A percentile compares a stretch with the other conserved stretches of the same genome.
phyloP scores from a whole-genome alignment of 2,797 vertebrate species.

The Notolepis coatsorum region DNA sequence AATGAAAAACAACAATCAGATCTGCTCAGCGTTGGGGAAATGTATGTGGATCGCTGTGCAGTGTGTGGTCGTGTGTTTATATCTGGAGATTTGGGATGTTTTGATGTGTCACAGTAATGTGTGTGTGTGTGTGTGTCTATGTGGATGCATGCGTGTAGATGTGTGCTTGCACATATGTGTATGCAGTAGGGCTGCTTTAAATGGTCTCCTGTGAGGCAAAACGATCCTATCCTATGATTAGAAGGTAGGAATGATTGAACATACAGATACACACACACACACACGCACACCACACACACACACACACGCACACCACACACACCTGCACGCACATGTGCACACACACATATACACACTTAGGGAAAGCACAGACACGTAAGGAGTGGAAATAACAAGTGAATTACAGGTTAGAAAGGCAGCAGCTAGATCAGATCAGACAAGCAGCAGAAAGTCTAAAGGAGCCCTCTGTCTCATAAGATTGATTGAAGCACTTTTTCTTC shows the following conservation, averaged over 20 bases:
- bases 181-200: conserved; percentile 32
- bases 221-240: conserved; percentile 60
- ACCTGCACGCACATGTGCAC: neutral
- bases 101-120: conserved; percentile 8
- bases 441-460: conserved; percentile 49
- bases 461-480: conserved; percentile 27
- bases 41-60: too few species aligned
- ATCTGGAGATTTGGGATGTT: too few species aligned
- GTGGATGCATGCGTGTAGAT: neutral
- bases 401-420: conserved; percentile 43
- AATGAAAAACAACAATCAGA: too few species aligned
- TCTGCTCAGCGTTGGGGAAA: too few species aligned
- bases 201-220: conserved; percentile 41
- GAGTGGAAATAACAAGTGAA: conserved; percentile 44
- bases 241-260: conserved; percentile 44
- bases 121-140: neutral
- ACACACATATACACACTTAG: conserved; percentile 21
- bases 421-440: conserved; percentile 42
- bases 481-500: conserved; percentile 28
- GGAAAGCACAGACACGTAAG: conserved; percentile 36
- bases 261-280: neutral
- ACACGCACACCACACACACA: conserved; percentile 19
- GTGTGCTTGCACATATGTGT: neutral
- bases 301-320: conserved; percentile 34
- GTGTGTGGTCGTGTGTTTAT: neutral